Evolutionary conservation across 2,888 invertebrate species (phyloP), one percentile per base, ranked within the genome.

Genomic region (Erpobdella octoculata): DNA sequence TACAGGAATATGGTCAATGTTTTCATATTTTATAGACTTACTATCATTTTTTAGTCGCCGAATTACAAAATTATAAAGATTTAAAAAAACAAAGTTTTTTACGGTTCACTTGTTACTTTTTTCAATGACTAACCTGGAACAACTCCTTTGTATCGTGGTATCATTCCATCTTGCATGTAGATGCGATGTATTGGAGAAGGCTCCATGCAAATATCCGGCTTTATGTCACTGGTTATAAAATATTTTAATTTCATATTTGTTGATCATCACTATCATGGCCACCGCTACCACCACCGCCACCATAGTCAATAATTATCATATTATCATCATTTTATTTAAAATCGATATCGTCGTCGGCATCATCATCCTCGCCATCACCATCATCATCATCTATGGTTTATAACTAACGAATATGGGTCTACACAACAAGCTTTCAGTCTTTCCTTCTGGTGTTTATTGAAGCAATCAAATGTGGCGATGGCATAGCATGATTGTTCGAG

Each of bases 121-220:
- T 41, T 6, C 21, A 18, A 6, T 53, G 18, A 62, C 4, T 78
- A 78, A 83, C 82, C 80, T 71, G 81, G 83, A 33, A 82, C 78
- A 74, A 81, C 81, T 73, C 83, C 83, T 5, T 82, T 83, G 76
- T 83, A 83, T 74, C 80, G 80, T 8, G 83, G 83, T 28, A 83
- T 79, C 83, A 83, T 83, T 5, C 83, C 83, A 70, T 80, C 80
- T n/a, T 75, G 75, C 33, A 76, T 71, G 71, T 82, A 82, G 31
- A 82, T 69, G 18, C 82, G 74, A 64, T 78, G 73, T n/a, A 36
- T 21, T 3, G 36, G 33, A 18, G 6, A 4, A 6, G 38, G 21
- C 8, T 33, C 58, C 15, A 62, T 6, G 36, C 69, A 69, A 2
- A 67, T 15, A 8, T 67, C 28, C 9, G 41, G 31, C 25, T 28